Evolutionary conservation across 2,888 invertebrate species (phyloP).

Genomic region (Pilophorus perplexus): DNA sequence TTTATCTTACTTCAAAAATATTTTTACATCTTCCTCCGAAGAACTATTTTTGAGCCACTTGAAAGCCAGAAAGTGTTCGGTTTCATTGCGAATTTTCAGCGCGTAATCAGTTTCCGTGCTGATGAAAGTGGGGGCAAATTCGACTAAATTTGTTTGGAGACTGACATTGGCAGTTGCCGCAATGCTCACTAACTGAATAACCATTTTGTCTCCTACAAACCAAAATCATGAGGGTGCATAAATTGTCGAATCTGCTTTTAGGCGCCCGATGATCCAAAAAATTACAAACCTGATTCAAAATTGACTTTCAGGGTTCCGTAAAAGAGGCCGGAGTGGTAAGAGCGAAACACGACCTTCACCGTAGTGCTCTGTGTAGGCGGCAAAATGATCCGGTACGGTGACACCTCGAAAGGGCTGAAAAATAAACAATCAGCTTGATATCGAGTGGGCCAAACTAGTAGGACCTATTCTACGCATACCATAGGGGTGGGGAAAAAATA

Average conservation of each 20-base stretch:
- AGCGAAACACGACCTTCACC: conserved; percentile 20
- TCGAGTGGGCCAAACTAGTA: too few species aligned
- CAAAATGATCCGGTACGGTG: not conserved
- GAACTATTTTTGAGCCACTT: conserved; percentile 60
- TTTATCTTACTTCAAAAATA: conserved; percentile 37
- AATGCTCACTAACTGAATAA: conserved; percentile 10
- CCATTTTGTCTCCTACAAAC: conserved; percentile 28
- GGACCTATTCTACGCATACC: too few species aligned
- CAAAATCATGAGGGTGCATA: too few species aligned
- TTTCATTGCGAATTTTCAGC: conserved; percentile 59
- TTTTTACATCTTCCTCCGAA: conserved; percentile 51
- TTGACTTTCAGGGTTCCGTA: conserved; percentile 6
- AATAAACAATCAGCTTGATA: too few species aligned
- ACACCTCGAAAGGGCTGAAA: conserved; percentile 25
- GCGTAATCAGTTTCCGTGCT: conserved; percentile 58
- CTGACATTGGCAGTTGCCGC: conserved; percentile 51
- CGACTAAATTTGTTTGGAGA: conserved; percentile 56
- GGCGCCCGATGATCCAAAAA: not conserved
- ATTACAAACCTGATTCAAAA: conserved; percentile 30
- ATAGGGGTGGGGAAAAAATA: too few species aligned
- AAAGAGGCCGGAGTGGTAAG: not conserved
- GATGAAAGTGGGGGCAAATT: conserved; percentile 61
- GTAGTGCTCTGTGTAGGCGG: conserved; percentile 12
- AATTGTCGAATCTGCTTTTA: too few species aligned
- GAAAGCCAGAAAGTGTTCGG: conserved; percentile 57